These are phyloP conservation scores for Pyrochroa serraticornis DNA, from an alignment of 2,888 invertebrate genomes.

Conservation along the genomic window DNA sequence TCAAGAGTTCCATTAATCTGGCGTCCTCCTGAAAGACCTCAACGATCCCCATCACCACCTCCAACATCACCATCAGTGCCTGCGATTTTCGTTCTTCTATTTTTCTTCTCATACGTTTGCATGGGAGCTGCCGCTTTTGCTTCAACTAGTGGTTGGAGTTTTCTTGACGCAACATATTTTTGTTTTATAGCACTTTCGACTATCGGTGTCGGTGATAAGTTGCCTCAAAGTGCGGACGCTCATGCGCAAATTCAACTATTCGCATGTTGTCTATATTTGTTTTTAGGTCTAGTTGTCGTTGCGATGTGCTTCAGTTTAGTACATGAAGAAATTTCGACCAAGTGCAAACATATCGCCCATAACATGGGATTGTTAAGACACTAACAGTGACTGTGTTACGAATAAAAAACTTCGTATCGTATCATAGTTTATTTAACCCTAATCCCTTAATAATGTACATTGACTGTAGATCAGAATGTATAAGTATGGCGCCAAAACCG, in stretches of 20 bases:
- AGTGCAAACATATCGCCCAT: slow-evolving; percentile 74
- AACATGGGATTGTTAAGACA: slow-evolving; percentile 71
- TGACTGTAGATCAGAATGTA: slow-evolving; percentile 52
- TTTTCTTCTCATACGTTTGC: slow-evolving; percentile 75
- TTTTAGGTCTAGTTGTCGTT: slow-evolving; percentile 79
- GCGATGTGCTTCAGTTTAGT: slow-evolving; percentile 86
- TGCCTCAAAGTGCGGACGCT: slow-evolving; percentile 61
- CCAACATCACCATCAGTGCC: slow-evolving; percentile 63
- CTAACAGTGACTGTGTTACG: slow-evolving; percentile 37
- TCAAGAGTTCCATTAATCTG: slow-evolving; percentile 77
- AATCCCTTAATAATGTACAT: slow-evolving; percentile 54
- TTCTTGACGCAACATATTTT: slow-evolving; percentile 82
- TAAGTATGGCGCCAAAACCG: slow-evolving; percentile 43
- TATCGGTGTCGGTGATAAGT: slow-evolving; percentile 80
- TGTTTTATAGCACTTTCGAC: slow-evolving; percentile 85
- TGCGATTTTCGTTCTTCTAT: slow-evolving; percentile 65
- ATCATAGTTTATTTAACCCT: slow-evolving; percentile 47
- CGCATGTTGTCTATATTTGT: slow-evolving; percentile 79
- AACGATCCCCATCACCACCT: slow-evolving; percentile 56
- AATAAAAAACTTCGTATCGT: too few species aligned
- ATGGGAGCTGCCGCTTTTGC: slow-evolving; percentile 79
- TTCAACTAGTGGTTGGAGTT: slow-evolving; percentile 81
- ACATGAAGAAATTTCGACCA: slow-evolving; percentile 78
- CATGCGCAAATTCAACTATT: slow-evolving; percentile 74
- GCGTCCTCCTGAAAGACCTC: slow-evolving; percentile 57